A percentile compares a stretch with the other conserved stretches of the same genome.
Conservation (phyloP, 2,113 vertebrate genomes). For the Nettapus auritus region DNA sequence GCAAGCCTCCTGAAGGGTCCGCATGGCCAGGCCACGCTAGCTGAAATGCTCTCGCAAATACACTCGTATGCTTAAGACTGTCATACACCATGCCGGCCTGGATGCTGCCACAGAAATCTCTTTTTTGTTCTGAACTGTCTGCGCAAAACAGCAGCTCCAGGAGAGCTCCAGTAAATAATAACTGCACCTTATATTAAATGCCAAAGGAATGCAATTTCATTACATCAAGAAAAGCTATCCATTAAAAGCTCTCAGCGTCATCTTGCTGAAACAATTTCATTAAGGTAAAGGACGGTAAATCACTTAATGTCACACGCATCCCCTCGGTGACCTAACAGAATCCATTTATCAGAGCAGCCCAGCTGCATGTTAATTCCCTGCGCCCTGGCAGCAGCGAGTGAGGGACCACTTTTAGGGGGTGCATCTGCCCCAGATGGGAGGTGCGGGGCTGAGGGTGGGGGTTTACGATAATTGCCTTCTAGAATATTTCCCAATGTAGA, state of each 20-base stretch:
- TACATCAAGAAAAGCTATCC: constrained; percentile 92
- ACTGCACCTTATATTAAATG: constrained; percentile 90
- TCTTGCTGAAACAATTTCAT: constrained; percentile 98
- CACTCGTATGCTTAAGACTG: constrained; percentile 25
- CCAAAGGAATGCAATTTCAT: constrained; percentile 90
- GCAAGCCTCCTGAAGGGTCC: constrained; percentile 20
- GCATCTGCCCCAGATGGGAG: not conserved
- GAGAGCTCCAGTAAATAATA: constrained; percentile 88
- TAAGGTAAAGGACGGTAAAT: constrained; percentile 97
- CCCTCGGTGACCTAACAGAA: constrained; percentile 89
- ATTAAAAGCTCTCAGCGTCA: constrained; percentile 90
- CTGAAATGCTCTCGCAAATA: not conserved
- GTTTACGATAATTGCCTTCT: constrained; percentile 32
- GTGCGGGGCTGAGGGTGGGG: not conserved
- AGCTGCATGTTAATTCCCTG: constrained; percentile 89
- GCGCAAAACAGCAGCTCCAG: constrained; percentile 72
- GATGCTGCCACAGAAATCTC: constrained; percentile 73
- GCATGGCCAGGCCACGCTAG: not conserved
- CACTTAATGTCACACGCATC: constrained; percentile 90
- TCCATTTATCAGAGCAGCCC: constrained; percentile 89
- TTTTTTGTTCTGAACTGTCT: constrained; percentile 80
- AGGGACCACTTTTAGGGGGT: constrained; percentile 57
- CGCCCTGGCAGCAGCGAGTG: constrained; percentile 59
- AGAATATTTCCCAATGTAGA: not conserved
- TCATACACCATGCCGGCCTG: constrained; percentile 65